Base-by-base conservation (phyloP, 2,113 vertebrate genomes). In the Tragelaphus buxtoni region DNA sequence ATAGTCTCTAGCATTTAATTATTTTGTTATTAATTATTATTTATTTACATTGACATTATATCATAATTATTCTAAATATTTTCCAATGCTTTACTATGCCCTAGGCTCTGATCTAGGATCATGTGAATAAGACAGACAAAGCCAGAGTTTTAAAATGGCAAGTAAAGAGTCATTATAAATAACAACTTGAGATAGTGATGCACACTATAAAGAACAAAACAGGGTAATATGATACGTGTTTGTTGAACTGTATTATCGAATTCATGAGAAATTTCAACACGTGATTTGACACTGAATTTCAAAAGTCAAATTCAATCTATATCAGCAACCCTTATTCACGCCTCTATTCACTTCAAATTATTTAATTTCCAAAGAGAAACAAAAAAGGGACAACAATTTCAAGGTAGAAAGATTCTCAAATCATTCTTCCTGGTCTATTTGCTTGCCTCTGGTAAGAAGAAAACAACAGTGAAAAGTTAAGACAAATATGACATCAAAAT, bases 301-400 rank as follows among this genome's bases (percentile, higher is more conserved):
- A 81, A 77, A 45, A 47, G 7, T 56, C 58, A 39, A 80, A 82
- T 7, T 45, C 63, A 74, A n/a, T 89, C 32, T 55, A 5, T 90
- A 49, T 42, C 65, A 51, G 30, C 30, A 96, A 93, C 24, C 9
- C 8, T 42, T 93, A 74, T 60, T 56, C 51, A 81, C 7, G 4
- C 22, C 13, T 72, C 28, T 49, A 17, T 45, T 74, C 20, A 90
- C 9, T 35, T 79, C 55, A 91, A 89, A 91, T 93, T 42, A 92
- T 87, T 97, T 82, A 95, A 91, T 90, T 93, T 87, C 22, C 47
- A 90, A 58, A 84, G 14, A 87, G 42, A 95, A 96, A 95, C 39
- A 60, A 60, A 96, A 96, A 96, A 88, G 28, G 17, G 47, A 58
- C 82, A 92, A 85, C 20, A 94, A 92, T 96, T 97, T 95, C 80